These are phyloP conservation scores for Symphodus melops DNA, from an alignment of 2,113 vertebrate species.

Conservation along the genomic window DNA sequence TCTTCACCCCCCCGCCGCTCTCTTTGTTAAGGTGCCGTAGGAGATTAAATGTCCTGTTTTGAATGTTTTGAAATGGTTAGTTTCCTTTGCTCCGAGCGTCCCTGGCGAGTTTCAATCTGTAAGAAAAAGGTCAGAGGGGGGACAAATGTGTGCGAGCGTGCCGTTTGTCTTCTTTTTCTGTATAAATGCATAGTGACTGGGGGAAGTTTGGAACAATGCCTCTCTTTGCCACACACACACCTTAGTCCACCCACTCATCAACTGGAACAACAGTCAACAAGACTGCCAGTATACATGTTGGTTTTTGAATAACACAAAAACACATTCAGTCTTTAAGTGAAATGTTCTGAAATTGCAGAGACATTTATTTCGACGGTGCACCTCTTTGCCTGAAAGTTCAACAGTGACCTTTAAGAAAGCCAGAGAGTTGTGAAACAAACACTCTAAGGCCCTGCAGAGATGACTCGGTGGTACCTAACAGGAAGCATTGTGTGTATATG, in stretches of 20 bases:
- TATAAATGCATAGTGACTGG: background rate
- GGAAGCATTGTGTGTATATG: background rate
- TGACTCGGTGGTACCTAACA: background rate
- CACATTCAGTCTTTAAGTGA: background rate
- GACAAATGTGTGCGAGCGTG: constrained; percentile 8
- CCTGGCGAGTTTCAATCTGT: constrained; percentile 14
- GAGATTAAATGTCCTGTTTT: constrained; percentile 12
- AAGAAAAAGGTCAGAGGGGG: constrained; percentile 12
- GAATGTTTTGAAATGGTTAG: background rate
- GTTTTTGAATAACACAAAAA: background rate
- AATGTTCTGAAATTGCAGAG: background rate
- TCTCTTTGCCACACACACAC: background rate
- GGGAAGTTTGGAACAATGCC: constrained; percentile 1
- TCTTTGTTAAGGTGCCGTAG: background rate
- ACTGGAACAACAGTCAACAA: background rate
- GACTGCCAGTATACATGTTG: background rate
- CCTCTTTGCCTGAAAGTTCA: background rate
- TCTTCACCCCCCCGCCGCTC: background rate
- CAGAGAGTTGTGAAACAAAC: background rate
- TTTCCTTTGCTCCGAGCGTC: constrained; percentile 9
- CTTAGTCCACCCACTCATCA: too few species aligned
- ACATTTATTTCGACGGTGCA: background rate
- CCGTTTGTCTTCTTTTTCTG: background rate
- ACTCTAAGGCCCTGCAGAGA: background rate
- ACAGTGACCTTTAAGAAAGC: background rate